These are phyloP conservation scores for Onychostoma macrolepis DNA, from an alignment of 2,113 vertebrate genomes.

Conservation along the genomic window DNA sequence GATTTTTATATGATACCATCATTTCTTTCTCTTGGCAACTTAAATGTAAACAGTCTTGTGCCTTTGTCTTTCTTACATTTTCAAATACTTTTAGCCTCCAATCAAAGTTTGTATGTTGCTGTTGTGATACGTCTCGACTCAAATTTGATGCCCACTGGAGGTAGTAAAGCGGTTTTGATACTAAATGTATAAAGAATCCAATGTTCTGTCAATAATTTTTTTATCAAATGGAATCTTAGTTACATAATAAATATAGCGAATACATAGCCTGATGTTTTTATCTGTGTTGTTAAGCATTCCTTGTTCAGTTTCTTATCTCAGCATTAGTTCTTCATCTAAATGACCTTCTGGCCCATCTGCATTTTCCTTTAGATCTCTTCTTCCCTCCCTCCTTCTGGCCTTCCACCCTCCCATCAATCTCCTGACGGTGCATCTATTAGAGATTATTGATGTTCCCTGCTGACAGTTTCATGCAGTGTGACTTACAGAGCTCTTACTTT, in stretches of 20 bases:
- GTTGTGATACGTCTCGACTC: background rate
- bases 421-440: constrained; percentile 20
- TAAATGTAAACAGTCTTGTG: background rate
- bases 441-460: constrained; percentile 42
- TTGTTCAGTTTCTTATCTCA: background rate
- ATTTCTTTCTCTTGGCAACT: background rate
- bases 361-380: background rate
- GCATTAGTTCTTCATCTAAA: constrained; percentile 1
- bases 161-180: background rate
- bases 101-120: constrained; percentile 1
- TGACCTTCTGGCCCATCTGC: constrained; percentile 48
- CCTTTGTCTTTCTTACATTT: background rate
- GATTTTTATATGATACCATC: background rate
- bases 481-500: constrained; percentile 31
- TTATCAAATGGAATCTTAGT: background rate
- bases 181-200: background rate
- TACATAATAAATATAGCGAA: background rate
- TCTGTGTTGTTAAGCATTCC: background rate
- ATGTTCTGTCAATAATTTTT: background rate
- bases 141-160: background rate
- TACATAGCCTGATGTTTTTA: background rate
- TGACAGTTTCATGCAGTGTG: constrained; percentile 26
- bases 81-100: background rate
- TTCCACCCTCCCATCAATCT: constrained; percentile 23
- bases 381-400: background rate